Evolutionary conservation across 2,888 invertebrate genomes (phyloP), one percentile per base, ranked within the genome.

Genomic region (Branchipolynoe longqiensis): DNA sequence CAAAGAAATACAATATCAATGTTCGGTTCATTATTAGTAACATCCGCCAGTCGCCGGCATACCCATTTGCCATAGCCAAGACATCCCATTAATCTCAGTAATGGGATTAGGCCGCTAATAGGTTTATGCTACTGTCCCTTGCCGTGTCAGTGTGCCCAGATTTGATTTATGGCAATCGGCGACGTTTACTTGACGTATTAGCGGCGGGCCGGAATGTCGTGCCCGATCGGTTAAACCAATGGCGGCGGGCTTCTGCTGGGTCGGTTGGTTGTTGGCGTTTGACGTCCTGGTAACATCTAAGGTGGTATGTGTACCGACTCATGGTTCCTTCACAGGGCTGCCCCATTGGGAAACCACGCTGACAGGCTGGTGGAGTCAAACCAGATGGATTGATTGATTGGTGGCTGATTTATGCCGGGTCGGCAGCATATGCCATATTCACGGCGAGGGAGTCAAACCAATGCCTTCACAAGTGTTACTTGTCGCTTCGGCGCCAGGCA

Each of bases 111-210:
- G 78, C 78, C 48, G 36, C 78, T 78, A 78, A 78, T 78, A 78
- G 78, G n/a, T 78, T 78, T 78, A 78, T 78, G 78, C 78, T 78
- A 48, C 78, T 78, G 78, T 78, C 78, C 78, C 78, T 38, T 31
- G 33, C 78, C 78, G 31, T 78, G 78, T 48, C 78, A 41, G 6
- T 22, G 54, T 33, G 48, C 25, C 78, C 48, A n/a, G 78, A 78
- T 78, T 48, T 78, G 78, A 78, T 78, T 78, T 48, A 28, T 28
- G 41, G 48, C 78, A 48, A 78, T 78, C 78, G 12, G 48, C 18
- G 78, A 78, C 78, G 78, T 78, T 78, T 41, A 54, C 54, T 78
- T 78, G 78, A 78, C 48, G 78, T 78, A 78, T 78, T 78, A 78
- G 48, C 22, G 78, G 25, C 6, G 28, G 48, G 18, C 48, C 3